These are phyloP conservation scores for Dissostichus mawsoni DNA, from an alignment of 2,113 vertebrate genomes.

Conservation along the genomic window DNA sequence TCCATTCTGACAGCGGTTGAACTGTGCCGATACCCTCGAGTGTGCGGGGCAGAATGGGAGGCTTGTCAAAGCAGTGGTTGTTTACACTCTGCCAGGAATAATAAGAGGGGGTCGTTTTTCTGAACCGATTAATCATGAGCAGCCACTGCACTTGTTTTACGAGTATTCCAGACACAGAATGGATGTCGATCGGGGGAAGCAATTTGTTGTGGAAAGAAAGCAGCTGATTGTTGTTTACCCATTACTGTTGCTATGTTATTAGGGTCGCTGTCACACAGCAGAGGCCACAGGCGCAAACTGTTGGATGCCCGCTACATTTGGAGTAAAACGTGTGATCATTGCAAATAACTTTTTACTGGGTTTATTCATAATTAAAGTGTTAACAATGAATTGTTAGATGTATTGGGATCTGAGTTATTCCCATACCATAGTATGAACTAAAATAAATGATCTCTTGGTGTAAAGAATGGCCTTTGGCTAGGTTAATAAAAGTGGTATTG, in stretches of 20 bases:
- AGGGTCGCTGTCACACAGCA: conserved; percentile 35
- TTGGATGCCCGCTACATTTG: conserved; percentile 27
- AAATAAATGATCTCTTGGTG: conserved; percentile 7
- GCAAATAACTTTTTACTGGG: neutral
- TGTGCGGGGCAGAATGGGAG: conserved; percentile 73
- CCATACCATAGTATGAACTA: neutral
- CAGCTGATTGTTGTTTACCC: conserved; percentile 69
- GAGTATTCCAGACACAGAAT: conserved; percentile 62
- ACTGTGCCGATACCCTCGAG: conserved; percentile 75
- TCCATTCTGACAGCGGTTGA: conserved; percentile 77
- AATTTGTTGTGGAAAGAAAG: conserved; percentile 75
- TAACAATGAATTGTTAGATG: neutral
- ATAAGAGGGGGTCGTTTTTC: conserved; percentile 70
- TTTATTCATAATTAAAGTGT: conserved; percentile 23
- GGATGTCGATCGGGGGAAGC: conserved; percentile 62
- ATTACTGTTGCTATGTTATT: conserved; percentile 48
- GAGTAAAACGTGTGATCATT: neutral
- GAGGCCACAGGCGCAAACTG: conserved; percentile 36
- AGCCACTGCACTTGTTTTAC: conserved; percentile 70
- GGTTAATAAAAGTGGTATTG: neutral
- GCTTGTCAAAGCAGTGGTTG: conserved; percentile 79
- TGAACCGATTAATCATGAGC: conserved; percentile 72
- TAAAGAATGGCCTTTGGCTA: neutral
- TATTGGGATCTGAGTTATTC: neutral
- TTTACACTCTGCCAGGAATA: conserved; percentile 78